Conservation (phyloP, 2,113 vertebrate genomes). For the Aptenodytes forsteri region DNA sequence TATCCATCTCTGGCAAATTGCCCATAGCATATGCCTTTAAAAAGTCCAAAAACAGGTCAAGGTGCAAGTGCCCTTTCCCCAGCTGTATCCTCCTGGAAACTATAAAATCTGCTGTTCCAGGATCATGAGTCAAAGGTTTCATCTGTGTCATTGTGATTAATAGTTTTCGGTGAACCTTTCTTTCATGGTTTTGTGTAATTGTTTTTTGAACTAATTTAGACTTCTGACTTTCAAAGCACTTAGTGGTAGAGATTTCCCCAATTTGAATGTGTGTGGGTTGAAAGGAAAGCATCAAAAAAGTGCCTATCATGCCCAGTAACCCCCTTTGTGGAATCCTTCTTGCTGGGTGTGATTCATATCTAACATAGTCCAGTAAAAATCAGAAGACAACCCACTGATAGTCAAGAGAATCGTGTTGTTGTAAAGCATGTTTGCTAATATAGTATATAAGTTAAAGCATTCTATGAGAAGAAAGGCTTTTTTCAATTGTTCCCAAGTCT, state of each 20-base stretch:
- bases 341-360: background rate
- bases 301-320: background rate
- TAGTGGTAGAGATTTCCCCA: background rate
- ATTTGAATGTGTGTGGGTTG: background rate
- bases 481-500: background rate
- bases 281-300: background rate
- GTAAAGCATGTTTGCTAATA: background rate
- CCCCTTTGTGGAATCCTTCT: background rate
- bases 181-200: background rate
- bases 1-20: background rate
- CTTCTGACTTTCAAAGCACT: background rate
- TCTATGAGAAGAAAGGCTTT: background rate
- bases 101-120: background rate
- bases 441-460: background rate
- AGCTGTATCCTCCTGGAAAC: background rate
- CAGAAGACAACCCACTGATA: background rate
- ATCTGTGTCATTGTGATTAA: background rate
- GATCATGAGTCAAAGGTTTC: background rate
- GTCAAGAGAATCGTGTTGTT: background rate
- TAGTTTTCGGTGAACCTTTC: background rate
- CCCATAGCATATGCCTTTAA: background rate
- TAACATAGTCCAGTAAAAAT: background rate
- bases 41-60: background rate
- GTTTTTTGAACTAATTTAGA: background rate
- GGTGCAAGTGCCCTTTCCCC: background rate